Base-by-base conservation (phyloP, 2,113 vertebrate genomes). In the Corythoichthys haematopterus region DNA sequence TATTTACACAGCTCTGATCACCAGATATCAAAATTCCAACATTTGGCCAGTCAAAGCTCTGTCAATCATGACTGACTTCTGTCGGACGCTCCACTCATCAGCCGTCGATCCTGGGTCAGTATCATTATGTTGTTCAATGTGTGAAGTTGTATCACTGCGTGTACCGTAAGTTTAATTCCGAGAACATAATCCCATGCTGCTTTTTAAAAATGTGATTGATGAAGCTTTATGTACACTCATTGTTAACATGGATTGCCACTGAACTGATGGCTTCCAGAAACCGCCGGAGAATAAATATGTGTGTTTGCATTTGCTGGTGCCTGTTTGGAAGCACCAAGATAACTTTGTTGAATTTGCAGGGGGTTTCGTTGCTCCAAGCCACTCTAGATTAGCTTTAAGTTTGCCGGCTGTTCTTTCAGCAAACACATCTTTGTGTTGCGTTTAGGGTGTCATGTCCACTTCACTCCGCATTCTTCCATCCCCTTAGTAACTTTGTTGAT, bases 261-360 rank as follows among this genome's bases (percentile, higher is more conserved):
- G 64, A 59, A 78, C 9, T 73, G 64, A 82, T 57, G 36, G 65
- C 76, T 63, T 71, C 68, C 80, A 51, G 76, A 68, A 16, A 64
- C 47, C 47, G 28, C 71, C 58, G 74, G 40, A 66, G 45, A 36
- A 52, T 80, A 86, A 85, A 28, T 28, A 20, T 11, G 52, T 9
- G 16, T 28, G 51, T 9, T n/a, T 28, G n/a, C 9, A 9, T 11
- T 7, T 53, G 51, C 9, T 2, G 11, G 53, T 6, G 28, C 72
- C 75, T 80, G 83, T 73, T 70, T 84, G 83, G 6, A 33, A 13
- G 46, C 71, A 66, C 36, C 11, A 28, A 84, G 75, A 46, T 85
- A 40, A 69, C 79, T 68, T 84, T 89, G 74, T 86, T 78, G 71
- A 76, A 88, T 83, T 75, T 76, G 45, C 64, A 55, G 66, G 60